phyloP scores from a whole-genome alignment of 2,113 vertebrate species.

The Clarias gariepinus region DNA sequence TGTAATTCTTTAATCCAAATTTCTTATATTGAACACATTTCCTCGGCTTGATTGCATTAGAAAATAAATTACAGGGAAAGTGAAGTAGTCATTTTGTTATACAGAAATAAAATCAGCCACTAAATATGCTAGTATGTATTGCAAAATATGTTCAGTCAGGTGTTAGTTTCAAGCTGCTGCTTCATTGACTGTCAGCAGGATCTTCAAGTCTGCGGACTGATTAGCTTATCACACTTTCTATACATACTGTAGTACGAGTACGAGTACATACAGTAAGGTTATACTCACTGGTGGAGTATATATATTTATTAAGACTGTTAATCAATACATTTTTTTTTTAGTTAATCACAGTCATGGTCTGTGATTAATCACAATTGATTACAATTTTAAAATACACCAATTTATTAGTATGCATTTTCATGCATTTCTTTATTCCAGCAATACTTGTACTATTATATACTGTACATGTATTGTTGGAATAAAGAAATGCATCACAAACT shows the following conservation, averaged over 20 bases:
- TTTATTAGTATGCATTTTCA: too few relatives aligned
- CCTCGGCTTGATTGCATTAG: background rate
- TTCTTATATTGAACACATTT: background rate
- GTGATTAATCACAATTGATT: too few relatives aligned
- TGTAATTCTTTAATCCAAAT: slow-evolving; percentile 26
- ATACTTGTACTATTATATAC: too few relatives aligned
- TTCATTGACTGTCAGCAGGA: background rate
- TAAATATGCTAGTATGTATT: background rate
- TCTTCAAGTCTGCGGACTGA: background rate
- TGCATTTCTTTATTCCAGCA: too few relatives aligned
- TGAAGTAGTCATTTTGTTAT: background rate
- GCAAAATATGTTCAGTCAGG: background rate
- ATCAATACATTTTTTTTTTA: too few relatives aligned
- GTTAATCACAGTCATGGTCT: too few relatives aligned
- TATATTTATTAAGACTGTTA: too few relatives aligned
- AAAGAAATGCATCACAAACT: too few relatives aligned
- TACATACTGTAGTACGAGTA: too few relatives aligned
- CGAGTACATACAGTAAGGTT: background rate
- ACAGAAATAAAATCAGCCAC: background rate
- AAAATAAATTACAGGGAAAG: background rate
- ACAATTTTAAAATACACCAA: too few relatives aligned
- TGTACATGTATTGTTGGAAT: too few relatives aligned
- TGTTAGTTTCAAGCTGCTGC: background rate
- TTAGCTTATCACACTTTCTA: background rate
- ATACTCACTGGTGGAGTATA: background rate